Evolutionary conservation across 2,113 vertebrate genomes (phyloP).

Genomic region (Falco punctatus): DNA sequence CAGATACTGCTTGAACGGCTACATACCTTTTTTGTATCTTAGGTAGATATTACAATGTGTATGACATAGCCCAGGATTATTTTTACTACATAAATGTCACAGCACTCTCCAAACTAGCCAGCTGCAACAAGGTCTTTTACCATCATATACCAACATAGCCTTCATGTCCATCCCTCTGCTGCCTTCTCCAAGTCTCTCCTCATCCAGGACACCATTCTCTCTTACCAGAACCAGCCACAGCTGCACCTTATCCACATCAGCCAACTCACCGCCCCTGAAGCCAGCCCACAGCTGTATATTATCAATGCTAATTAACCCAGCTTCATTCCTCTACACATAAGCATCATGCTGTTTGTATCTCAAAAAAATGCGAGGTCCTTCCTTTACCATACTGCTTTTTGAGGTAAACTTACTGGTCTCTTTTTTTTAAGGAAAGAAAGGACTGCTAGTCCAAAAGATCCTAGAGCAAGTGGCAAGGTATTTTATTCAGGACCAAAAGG

Average conservation of each 20-base stretch:
- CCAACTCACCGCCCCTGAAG: no score
- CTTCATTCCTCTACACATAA: neutral
- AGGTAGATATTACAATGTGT: neutral
- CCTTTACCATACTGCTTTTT: neutral
- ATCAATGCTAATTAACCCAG: no score
- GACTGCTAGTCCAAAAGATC: neutral
- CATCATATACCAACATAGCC: no score
- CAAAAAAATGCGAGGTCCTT: neutral
- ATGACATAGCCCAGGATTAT: neutral
- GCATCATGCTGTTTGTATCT: neutral
- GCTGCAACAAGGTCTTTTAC: no score
- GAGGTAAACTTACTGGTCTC: neutral
- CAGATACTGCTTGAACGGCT: neutral
- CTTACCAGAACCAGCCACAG: no score
- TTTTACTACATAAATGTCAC: neutral
- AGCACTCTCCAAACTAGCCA: no score
- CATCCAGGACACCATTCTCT: no score
- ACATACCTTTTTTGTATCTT: neutral
- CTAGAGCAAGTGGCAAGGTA: neutral
- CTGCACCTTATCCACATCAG: no score
- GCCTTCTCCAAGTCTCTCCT: no score
- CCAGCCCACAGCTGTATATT: no score
- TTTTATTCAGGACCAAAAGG: neutral
- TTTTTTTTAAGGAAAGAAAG: neutral
- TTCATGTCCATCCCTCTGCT: no score